Percentiles rank a stretch among this genome's conserved stretches.
These are phyloP conservation scores for Lumbricus terrestris DNA, from an alignment of 2,888 invertebrate species.

Conservation along the genomic window DNA sequence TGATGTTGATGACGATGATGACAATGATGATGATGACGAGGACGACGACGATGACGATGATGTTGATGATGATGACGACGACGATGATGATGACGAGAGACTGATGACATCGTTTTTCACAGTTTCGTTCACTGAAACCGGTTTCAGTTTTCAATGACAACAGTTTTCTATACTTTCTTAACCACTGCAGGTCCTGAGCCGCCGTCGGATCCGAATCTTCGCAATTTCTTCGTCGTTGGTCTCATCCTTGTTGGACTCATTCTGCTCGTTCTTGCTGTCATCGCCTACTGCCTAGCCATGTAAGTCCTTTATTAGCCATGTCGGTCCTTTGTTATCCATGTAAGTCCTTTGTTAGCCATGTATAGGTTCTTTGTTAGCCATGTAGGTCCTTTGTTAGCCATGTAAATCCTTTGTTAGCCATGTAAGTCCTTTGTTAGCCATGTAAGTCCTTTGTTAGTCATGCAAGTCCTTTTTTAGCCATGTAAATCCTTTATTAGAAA, in stretches of 20 bases:
- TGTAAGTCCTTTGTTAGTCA: no score
- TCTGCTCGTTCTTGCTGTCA: background rate
- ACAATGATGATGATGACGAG: slow-evolving; percentile 26
- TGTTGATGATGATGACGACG: slow-evolving; percentile 4
- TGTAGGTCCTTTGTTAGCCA: no score
- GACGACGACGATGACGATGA: slow-evolving; percentile 30
- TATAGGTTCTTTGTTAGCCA: background rate
- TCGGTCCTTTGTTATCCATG: no score
- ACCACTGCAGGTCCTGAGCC: background rate
- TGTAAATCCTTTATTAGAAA: no score
- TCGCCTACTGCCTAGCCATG: slow-evolving; percentile 5
- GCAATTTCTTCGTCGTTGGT: background rate
- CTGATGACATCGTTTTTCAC: no score
- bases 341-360: background rate
- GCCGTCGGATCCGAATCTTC: background rate
- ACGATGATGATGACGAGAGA: background rate
- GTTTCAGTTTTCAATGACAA: background rate
- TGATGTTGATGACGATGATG: slow-evolving; percentile 18
- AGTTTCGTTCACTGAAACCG: background rate
- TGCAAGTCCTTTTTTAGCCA: no score
- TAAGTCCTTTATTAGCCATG: background rate
- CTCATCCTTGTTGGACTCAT: background rate
- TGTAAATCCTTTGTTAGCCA: no score
- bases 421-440: no score
- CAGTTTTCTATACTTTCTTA: no score